Conservation (phyloP, 2,888 invertebrate species). For the Rutpela maculata region DNA sequence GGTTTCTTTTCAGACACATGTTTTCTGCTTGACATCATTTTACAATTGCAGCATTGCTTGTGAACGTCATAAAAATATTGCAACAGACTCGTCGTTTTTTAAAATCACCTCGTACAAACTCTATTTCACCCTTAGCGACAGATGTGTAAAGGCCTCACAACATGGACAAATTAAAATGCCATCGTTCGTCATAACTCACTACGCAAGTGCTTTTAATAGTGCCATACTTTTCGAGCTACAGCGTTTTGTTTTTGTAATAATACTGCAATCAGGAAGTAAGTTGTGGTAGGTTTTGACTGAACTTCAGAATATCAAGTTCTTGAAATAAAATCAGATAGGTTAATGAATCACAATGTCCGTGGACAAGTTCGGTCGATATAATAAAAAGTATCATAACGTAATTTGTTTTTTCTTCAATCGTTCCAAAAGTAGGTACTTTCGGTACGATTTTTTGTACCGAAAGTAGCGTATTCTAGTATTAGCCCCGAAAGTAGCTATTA, state of each 20-base stretch:
- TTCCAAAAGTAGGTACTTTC: neutral
- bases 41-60: neutral
- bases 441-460: no score
- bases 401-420: neutral
- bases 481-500: no score
- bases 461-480: no score
- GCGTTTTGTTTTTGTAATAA: neutral
- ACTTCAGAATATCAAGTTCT: no score
- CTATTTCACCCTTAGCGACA: slow-evolving; percentile 43
- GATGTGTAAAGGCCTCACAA: slow-evolving; percentile 50
- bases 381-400: no score
- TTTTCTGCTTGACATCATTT: neutral
- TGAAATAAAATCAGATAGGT: neutral
- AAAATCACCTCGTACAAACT: slow-evolving; percentile 11
- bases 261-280: neutral
- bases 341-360: neutral
- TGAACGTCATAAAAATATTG: slow-evolving; percentile 1
- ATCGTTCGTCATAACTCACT: slow-evolving; percentile 57
- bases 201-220: slow-evolving; percentile 47
- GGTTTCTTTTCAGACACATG: neutral
- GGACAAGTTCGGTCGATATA: neutral
- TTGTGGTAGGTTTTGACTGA: neutral
- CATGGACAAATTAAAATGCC: slow-evolving; percentile 59
- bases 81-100: neutral
- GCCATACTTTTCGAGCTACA: neutral